phyloP scores from a whole-genome alignment of 2,888 invertebrate genomes.

The Mimachlamys varia region DNA sequence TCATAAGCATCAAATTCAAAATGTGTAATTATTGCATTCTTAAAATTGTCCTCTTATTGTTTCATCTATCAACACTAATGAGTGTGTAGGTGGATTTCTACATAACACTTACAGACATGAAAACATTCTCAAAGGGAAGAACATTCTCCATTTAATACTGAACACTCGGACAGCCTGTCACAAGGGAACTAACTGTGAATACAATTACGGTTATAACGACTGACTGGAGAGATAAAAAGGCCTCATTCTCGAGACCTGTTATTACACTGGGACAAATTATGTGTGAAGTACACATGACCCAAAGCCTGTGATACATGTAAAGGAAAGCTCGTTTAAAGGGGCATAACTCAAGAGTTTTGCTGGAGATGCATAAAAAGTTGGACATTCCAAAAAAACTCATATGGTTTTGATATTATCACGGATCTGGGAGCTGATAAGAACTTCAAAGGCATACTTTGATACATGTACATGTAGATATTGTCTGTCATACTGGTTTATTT shows the following conservation, averaged over 20 bases:
- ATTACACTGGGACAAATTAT: not conserved
- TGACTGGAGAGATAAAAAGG: not conserved
- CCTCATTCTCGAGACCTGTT: not conserved
- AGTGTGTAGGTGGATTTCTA: too few relatives aligned
- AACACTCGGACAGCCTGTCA: not conserved
- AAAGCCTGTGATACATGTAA: not conserved
- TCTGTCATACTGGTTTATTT: slow-evolving; percentile 3
- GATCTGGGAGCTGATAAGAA: not conserved
- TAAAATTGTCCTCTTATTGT: too few relatives aligned
- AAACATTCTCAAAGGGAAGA: not conserved
- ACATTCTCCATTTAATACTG: not conserved
- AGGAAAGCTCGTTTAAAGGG: not conserved
- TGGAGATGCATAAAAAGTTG: not conserved
- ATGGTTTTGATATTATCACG: slow-evolving; percentile 21
- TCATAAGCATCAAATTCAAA: too few relatives aligned
- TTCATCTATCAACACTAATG: too few relatives aligned
- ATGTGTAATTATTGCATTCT: too few relatives aligned
- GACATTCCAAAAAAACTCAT: not conserved
- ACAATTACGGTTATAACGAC: not conserved
- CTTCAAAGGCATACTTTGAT: not conserved
- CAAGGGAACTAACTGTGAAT: not conserved
- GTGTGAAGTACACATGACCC: slow-evolving; percentile 1
- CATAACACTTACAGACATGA: not conserved
- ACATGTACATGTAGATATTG: not conserved
- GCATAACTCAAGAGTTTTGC: not conserved